Conservation (phyloP, 2,888 invertebrate genomes). For the Rhamphomyia laevipes region DNA sequence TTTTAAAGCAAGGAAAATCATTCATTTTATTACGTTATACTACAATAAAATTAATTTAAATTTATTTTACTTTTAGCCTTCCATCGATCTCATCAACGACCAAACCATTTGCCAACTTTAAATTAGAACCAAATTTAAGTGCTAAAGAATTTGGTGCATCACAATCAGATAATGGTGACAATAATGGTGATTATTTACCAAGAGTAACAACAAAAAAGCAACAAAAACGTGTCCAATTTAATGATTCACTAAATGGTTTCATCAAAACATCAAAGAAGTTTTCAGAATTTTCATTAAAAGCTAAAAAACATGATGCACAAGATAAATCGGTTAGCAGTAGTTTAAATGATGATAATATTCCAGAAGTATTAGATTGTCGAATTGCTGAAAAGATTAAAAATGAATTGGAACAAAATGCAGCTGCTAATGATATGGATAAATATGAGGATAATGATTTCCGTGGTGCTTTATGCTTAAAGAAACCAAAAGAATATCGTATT, state of each 20-base stretch:
- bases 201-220: constrained; percentile 19
- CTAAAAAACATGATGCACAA: constrained; percentile 20
- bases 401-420: constrained; percentile 32
- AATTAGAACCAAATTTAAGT: constrained; percentile 35
- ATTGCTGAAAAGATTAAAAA: constrained; percentile 38
- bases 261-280: constrained; percentile 22
- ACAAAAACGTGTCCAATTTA: constrained; percentile 36
- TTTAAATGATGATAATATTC: constrained; percentile 23
- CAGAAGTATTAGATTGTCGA: constrained; percentile 36
- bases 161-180: constrained; percentile 22
- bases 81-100: constrained; percentile 32
- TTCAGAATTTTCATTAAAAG: constrained; percentile 25
- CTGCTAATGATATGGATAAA: constrained; percentile 15
- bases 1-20: not conserved
- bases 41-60: not conserved
- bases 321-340: constrained; percentile 16
- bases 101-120: constrained; percentile 35
- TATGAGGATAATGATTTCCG: constrained; percentile 14
- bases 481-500: constrained; percentile 13
- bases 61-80: constrained; percentile 21
- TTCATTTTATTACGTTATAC: not conserved
- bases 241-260: constrained; percentile 29
- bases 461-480: constrained; percentile 18
- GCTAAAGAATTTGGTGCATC: constrained; percentile 31
- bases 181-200: constrained; percentile 13